Base-by-base conservation (phyloP, 2,888 invertebrate species). In the Lamproptera curius region DNA sequence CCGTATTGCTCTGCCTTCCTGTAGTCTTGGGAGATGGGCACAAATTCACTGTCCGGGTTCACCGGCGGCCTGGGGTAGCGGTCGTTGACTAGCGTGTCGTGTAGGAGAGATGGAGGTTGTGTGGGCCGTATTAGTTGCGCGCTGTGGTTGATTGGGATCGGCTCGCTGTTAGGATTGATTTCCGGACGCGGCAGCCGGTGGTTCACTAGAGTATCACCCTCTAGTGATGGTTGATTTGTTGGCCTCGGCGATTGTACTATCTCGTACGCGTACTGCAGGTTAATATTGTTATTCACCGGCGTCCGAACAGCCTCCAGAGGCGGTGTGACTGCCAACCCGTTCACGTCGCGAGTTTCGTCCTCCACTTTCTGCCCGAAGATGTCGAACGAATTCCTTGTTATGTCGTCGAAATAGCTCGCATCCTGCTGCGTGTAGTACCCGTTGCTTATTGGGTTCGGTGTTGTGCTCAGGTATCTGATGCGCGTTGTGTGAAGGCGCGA, bases 1-100 rank as follows among this genome's bases (percentile, higher is more conserved):
- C 76, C 72, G 59, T 61, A 85, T 53, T 78, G 82, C 23, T 67
- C 63, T 13, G 73, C 52, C 50, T 67, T 70, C 38, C 82, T 69
- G 62, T 82, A 84, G 15, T 76, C 79, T 5, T 87, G 86, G 57
- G 82, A 78, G 52, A 88, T 89, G 1, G 87, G 88, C 40, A 86
- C 74, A 59, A 88, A 87, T 75, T 93, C 93, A 63, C 92, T 92
- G 63, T 93, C 92, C 0, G 92, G 93, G 66, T 95, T 91, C 40
- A 93, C 86, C 4, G 89, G 78, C 0, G 93, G 93, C 53, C 91
- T 72, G 10, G 93, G 93, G 34, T 89, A 84, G 53, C 91, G 88
- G 62, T 93, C 94, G 76, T 95, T 95, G 0, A 95, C 91, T 20
- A 90, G 70, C 0, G 92, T 92, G 64, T 94, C 95, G 53, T 88